Evolutionary conservation across 2,888 invertebrate genomes (phyloP).

Genomic region (Ophonus ardosiacus): DNA sequence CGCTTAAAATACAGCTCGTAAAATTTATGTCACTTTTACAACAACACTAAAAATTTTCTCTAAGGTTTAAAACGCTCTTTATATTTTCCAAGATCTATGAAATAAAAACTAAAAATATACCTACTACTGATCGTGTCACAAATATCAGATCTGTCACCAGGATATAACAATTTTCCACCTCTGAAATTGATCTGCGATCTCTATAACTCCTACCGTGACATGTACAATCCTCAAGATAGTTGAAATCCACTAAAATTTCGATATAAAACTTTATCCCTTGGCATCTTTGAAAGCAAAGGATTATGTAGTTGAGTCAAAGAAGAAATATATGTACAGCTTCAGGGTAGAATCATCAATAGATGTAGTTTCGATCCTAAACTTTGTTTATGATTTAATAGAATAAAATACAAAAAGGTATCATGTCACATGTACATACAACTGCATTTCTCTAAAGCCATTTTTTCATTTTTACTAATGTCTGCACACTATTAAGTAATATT

Average conservation of each 20-base stretch:
- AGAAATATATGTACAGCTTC: neutral
- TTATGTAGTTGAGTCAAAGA: neutral
- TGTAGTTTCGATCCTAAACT: no score
- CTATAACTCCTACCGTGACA: neutral
- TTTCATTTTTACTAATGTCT: no score
- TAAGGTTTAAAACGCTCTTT: neutral
- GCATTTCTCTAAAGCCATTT: no score
- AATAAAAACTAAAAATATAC: constrained; percentile 6
- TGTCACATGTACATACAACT: no score
- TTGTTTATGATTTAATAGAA: no score
- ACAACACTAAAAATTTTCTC: neutral
- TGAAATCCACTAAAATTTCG: constrained; percentile 14
- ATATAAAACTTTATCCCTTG: neutral
- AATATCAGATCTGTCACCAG: neutral
- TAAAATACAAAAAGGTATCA: no score
- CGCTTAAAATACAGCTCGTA: no score
- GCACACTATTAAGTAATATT: no score
- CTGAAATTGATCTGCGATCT: neutral
- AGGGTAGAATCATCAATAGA: neutral
- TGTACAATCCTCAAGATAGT: neutral
- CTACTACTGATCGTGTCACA: neutral
- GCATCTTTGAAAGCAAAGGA: neutral
- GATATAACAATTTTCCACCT: neutral
- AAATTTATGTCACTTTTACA: neutral
- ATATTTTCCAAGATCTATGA: neutral